Conservation (phyloP, 2,113 vertebrate genomes). For the Apteryx owenii region DNA sequence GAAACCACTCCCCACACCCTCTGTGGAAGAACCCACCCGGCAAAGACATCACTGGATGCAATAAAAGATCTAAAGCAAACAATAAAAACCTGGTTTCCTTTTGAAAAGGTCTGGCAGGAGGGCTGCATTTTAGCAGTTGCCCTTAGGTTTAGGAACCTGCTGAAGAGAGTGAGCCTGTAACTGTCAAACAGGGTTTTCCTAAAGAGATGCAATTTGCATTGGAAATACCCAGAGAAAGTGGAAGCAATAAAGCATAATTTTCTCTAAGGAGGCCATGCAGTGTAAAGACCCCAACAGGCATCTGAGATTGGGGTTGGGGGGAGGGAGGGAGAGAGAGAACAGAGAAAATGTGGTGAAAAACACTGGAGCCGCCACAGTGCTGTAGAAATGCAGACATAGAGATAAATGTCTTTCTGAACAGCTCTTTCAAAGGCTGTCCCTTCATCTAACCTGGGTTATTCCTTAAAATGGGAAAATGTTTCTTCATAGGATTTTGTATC, state of each 20-base stretch:
- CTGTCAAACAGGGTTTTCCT: neutral
- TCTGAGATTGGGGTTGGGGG: neutral
- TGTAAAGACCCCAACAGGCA: neutral
- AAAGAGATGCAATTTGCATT: neutral
- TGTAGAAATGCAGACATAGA: neutral
- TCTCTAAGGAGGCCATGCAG: neutral
- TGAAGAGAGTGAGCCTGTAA: neutral
- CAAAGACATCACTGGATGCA: neutral
- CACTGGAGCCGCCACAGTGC: neutral
- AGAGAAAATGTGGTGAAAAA: neutral
- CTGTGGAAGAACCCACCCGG: neutral
- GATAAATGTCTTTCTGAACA: fast-evolving
- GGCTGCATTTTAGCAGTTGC: neutral
- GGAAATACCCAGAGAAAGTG: neutral
- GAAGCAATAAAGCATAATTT: neutral
- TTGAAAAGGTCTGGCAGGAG: neutral
- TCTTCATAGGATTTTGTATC: fast-evolving
- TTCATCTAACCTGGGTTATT: neutral
- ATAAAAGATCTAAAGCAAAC: neutral
- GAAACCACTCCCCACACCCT: neutral
- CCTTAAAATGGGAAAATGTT: neutral
- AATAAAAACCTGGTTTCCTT: neutral
- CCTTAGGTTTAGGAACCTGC: neutral
- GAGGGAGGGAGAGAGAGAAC: neutral
- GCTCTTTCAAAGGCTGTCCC: neutral